phyloP scores from a whole-genome alignment of 2,888 invertebrate genomes.

The Zygogramma bicolorata region DNA sequence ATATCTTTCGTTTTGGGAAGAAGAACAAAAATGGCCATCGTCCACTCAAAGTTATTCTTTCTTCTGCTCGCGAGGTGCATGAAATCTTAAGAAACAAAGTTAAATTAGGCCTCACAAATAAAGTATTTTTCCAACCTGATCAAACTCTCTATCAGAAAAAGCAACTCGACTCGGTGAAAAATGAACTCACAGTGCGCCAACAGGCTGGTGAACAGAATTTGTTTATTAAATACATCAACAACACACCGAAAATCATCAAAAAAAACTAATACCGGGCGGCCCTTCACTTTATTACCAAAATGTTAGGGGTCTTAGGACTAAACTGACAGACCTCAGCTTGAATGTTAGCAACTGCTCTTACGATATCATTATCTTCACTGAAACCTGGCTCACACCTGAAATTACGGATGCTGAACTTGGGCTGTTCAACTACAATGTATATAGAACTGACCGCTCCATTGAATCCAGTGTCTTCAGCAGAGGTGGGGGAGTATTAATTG shows the following conservation, averaged over 20 bases:
- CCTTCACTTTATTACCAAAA: not conserved
- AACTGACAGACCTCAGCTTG: not conserved
- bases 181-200: not conserved
- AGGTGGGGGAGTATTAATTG: not conserved
- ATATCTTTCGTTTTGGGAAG: not conserved
- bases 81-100: not conserved
- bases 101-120: not conserved
- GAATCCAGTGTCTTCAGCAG: not conserved
- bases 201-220: not conserved
- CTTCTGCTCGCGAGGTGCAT: not conserved
- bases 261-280: not conserved
- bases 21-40: not conserved
- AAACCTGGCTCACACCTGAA: not conserved
- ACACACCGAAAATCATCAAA: not conserved
- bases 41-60: not conserved
- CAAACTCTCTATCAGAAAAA: not conserved
- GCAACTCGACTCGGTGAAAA: not conserved
- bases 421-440: not conserved
- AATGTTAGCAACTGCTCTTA: constrained; percentile 6
- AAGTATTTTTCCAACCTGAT: not conserved
- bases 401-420: not conserved
- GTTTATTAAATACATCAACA: not conserved
- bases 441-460: not conserved
- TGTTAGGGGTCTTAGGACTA: not conserved
- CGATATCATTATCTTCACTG: constrained; percentile 4